Conservation (phyloP, 1,140 invertebrate species). For the Camponotus floridanus region DNA sequence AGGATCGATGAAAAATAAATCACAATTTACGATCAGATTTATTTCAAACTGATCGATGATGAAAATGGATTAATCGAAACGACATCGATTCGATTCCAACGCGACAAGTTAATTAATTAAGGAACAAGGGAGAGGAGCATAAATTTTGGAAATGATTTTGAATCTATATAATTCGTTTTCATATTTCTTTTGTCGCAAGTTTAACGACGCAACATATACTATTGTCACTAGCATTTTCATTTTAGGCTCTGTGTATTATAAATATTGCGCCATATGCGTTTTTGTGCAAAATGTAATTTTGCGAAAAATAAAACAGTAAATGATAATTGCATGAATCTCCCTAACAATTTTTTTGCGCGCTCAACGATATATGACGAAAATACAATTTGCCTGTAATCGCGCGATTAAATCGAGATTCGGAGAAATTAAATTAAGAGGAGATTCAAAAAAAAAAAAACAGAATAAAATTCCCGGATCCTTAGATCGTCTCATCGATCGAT, state of each 20-base stretch:
- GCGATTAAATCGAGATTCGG: not conserved
- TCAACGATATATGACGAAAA: not conserved
- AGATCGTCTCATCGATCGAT: not conserved
- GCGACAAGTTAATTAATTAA: constrained; percentile 38
- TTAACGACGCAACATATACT: constrained; percentile 28
- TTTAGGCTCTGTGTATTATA: constrained; percentile 30
- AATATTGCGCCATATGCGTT: constrained; percentile 21
- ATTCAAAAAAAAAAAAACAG: not conserved
- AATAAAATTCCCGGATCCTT: not conserved
- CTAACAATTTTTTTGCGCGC: not conserved
- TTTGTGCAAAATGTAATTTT: constrained; percentile 36
- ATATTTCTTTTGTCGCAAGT: not conserved
- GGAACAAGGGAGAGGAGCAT: not conserved
- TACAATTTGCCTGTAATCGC: not conserved
- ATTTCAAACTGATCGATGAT: not conserved
- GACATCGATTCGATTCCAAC: constrained; percentile 33
- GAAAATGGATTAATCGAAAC: constrained; percentile 9
- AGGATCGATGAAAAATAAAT: constrained; percentile 2
- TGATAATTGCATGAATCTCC: not conserved
- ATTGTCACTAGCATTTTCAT: constrained; percentile 27
- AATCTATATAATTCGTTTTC: constrained; percentile 15
- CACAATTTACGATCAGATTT: not conserved
- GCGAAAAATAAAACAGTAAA: not conserved
- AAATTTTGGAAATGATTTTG: constrained; percentile 1
- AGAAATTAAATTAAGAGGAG: not conserved